phyloP scores from a whole-genome alignment of 2,797 vertebrate species.

The Siniperca obscura region DNA sequence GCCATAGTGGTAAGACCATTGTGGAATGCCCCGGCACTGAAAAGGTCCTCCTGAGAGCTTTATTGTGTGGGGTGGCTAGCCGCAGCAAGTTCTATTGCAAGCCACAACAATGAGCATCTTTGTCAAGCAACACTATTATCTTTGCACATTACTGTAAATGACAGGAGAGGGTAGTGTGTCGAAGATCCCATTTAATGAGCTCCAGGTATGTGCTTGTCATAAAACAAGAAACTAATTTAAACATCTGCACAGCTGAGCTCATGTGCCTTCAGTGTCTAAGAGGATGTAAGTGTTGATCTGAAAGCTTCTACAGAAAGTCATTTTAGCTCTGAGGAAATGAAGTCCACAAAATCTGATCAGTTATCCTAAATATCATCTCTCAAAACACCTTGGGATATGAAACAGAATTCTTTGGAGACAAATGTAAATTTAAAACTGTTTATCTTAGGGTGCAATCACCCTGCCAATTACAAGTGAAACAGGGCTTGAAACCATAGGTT shows the following conservation, averaged over 20 bases:
- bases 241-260: constrained; percentile 39
- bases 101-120: constrained; percentile 81
- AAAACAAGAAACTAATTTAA: constrained; percentile 51
- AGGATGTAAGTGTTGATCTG: constrained; percentile 9
- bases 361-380: neutral
- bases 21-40: constrained; percentile 61
- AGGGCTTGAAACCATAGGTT: constrained; percentile 3
- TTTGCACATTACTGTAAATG: constrained; percentile 66
- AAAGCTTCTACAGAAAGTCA: neutral
- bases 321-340: constrained; percentile 7
- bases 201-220: constrained; percentile 69
- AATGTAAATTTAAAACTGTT: constrained; percentile 6
- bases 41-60: constrained; percentile 71
- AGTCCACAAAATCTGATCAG: constrained; percentile 18
- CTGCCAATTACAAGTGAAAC: constrained; percentile 1
- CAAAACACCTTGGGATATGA: neutral
- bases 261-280: constrained; percentile 1
- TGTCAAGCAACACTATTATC: constrained; percentile 70
- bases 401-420: neutral
- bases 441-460: neutral
- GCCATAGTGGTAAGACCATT: constrained; percentile 67
- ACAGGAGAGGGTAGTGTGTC: constrained; percentile 46
- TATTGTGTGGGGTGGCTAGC: constrained; percentile 75
- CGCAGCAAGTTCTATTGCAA: constrained; percentile 67
- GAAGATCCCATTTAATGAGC: constrained; percentile 60